A percentile compares a stretch with the other conserved stretches of the same genome.
Evolutionary conservation across 2,797 vertebrate species (phyloP).

Genomic region (Pangasius sanitwongsei): DNA sequence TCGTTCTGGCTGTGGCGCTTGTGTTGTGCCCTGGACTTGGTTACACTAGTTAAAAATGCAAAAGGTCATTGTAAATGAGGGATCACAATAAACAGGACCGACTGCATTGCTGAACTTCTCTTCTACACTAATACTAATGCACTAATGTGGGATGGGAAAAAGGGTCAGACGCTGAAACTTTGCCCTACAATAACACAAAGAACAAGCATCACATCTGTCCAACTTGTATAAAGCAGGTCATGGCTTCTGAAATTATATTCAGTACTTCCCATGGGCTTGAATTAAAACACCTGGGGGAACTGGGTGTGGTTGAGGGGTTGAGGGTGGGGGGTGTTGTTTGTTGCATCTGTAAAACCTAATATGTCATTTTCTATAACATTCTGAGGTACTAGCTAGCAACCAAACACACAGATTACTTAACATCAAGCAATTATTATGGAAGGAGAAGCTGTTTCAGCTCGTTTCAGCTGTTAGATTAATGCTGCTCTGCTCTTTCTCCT

Average conservation of each 20-base stretch:
- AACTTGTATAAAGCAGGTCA: not conserved
- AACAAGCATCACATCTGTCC: not conserved
- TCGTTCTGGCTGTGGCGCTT: not conserved
- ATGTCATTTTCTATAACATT: not conserved
- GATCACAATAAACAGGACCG: not conserved
- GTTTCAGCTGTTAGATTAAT: not conserved
- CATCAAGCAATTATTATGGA: not conserved
- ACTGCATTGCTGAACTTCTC: not conserved
- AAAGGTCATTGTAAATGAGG: not conserved
- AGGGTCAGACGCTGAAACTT: not conserved
- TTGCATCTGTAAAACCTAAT: not conserved
- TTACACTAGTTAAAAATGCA: not conserved
- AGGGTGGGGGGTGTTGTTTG: not conserved
- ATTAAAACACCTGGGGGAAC: not conserved
- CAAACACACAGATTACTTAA: not conserved
- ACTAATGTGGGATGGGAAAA: not conserved
- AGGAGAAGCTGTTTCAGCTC: not conserved
- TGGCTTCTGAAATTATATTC: not conserved
- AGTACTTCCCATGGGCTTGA: not conserved
- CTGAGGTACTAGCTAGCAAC: not conserved
- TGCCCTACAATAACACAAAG: too few species aligned
- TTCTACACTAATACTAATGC: not conserved
- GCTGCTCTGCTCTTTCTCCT: not conserved
- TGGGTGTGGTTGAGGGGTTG: too few species aligned
- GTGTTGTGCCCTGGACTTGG: not conserved